Conservation (phyloP, 2,113 vertebrate genomes). For the Electrona antarctica region DNA sequence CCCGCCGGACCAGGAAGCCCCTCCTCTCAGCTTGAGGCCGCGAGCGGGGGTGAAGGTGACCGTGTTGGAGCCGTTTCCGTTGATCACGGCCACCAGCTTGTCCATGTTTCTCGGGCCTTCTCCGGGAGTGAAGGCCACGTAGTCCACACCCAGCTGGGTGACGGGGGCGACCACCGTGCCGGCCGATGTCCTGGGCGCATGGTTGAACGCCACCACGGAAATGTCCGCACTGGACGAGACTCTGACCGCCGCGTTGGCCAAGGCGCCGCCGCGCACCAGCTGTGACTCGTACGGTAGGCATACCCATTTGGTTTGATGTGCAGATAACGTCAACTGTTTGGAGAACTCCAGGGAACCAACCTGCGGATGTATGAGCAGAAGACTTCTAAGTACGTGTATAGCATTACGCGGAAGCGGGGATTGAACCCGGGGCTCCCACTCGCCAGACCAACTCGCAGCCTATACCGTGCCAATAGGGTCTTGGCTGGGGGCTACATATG, state of each 20-base stretch:
- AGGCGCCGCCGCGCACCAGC: constrained; percentile 16
- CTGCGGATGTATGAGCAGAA: not conserved
- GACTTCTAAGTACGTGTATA: not conserved
- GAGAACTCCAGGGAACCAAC: constrained; percentile 2
- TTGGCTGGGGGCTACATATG: too few species aligned
- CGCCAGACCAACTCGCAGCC: not conserved
- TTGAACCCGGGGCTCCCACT: not conserved
- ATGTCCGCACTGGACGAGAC: constrained; percentile 45
- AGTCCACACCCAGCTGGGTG: constrained; percentile 39
- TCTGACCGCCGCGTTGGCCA: constrained; percentile 21
- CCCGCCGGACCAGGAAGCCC: not conserved
- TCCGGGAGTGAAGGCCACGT: constrained; percentile 50
- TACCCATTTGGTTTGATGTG: constrained; percentile 24
- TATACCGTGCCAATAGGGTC: not conserved
- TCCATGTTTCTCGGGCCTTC: not conserved
- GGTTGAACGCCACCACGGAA: constrained; percentile 50
- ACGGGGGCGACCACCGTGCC: constrained; percentile 46
- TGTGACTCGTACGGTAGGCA: constrained; percentile 22
- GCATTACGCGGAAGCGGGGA: not conserved
- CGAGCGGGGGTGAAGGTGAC: constrained; percentile 27
- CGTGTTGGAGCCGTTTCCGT: constrained; percentile 51
- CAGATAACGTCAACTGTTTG: not conserved
- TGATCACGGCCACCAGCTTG: constrained; percentile 39
- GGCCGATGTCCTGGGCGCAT: constrained; percentile 24
- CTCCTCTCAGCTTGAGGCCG: not conserved